Evolutionary conservation across 2,888 invertebrate species (phyloP), one percentile per base, ranked within the genome.

Genomic region (Trichogramma dendrolimi): DNA sequence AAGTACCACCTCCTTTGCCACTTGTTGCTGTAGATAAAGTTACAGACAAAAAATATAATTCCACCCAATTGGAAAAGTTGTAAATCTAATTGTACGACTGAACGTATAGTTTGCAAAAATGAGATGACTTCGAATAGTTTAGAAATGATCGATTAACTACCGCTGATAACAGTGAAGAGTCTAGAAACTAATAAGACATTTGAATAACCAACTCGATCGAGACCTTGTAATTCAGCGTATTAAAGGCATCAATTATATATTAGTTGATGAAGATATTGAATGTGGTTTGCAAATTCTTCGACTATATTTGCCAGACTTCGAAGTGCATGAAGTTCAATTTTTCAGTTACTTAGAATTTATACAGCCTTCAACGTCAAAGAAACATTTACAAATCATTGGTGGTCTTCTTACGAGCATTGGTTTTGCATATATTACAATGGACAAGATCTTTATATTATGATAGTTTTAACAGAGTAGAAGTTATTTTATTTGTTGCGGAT

Each of bases 301-400:
- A 49, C 0, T 43, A 2, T 59, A 53, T 6, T 39, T 6, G 10
- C 52, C 52, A 10, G n/a, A 7, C 10, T 49, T 60, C n/a, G 41
- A 53, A 51, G 58, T 47, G 1, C 49, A 66, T 53, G 58, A 52
- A 42, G 60, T 60, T 5, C 58, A 58, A n/a, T 49, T 50, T 27
- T 48, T 66, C 11, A n/a, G 8, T n/a, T 49, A 60, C 44, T 43
- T 42, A 4, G 11, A 63, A 6, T 43, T 44, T 4, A 8, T 62
- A 2, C 42, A 46, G 42, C 52, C 51, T 2, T 6, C 55, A 5
- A 5, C 1, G 1, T 44, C 27, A 5, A 14, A 11, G 42, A 58
- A 47, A 27, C 58, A 61, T 46, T 51, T 67, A 2, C 65, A 65
- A 60, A 60, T 69, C 6, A 54, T 67, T 40, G 69, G 69, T 46